Conservation (phyloP, 2,888 invertebrate species). For the Aleiodes testaceus region DNA sequence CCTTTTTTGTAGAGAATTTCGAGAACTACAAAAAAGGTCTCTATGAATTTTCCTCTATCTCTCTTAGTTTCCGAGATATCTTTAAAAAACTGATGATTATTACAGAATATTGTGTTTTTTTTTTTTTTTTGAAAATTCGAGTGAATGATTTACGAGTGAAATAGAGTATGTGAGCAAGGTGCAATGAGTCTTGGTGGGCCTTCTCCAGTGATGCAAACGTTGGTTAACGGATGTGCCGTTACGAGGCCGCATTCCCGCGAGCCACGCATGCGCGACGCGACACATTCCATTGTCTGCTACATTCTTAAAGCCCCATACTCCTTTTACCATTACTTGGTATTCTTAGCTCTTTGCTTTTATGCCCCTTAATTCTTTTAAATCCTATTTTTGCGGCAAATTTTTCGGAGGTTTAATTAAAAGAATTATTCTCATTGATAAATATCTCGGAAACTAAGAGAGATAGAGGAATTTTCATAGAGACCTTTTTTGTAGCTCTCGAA, state of each 20-base stretch:
- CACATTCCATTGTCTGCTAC: constrained; percentile 71
- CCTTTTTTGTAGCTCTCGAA: too few species aligned
- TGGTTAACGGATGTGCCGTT: constrained; percentile 71
- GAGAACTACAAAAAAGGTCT: too few species aligned
- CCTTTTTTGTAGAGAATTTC: too few species aligned
- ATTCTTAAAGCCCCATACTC: constrained; percentile 59
- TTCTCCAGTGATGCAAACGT: constrained; percentile 61
- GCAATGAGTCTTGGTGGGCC: constrained; percentile 48
- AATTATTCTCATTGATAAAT: too few species aligned
- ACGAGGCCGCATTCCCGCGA: constrained; percentile 70
- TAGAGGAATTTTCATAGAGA: too few species aligned
- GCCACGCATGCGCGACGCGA: constrained; percentile 71
- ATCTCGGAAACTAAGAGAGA: too few species aligned
- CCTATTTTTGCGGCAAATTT: too few species aligned
- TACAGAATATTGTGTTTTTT: too few species aligned
- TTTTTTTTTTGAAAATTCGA: constrained; percentile 1
- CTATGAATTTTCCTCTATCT: too few species aligned
- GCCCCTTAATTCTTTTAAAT: constrained; percentile 5
- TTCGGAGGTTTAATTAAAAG: too few species aligned
- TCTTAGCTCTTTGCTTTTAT: constrained; percentile 55
- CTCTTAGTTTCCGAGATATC: too few species aligned
- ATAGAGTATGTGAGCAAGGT: constrained; percentile 25
- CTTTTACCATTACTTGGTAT: constrained; percentile 58
- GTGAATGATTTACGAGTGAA: not conserved
- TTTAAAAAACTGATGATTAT: too few species aligned